Base-by-base conservation (phyloP, 2,797 vertebrate genomes). In the Valencia hispanica region DNA sequence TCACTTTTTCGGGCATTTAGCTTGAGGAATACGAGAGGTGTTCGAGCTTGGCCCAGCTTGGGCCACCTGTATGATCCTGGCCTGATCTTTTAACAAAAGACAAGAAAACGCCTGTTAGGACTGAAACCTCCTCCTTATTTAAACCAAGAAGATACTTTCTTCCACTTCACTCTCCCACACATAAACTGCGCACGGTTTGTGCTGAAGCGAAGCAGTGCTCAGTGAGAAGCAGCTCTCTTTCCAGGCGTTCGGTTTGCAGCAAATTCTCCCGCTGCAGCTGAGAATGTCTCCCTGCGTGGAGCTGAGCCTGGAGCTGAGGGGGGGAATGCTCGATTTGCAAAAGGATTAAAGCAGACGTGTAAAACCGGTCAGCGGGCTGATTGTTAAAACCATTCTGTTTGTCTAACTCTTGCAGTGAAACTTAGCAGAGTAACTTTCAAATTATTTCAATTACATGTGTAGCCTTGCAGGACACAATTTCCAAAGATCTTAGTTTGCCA, bases 241-340 rank as follows among this genome's bases (percentile, higher is more conserved):
- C 72, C 86, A 81, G 39, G 72, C 61, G 75, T 90, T 89, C 82
- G 3, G 73, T 89, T 92, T 92, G 91, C 92, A 80, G 79, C 89
- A 90, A 89, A 87, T 43, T 85, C 78, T 80, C 77, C 20, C 30
- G 20, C 51, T 92, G 88, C 94, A 95, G 95, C 93, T 95, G 95
- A 81, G 89, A 92, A 94, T 93, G 90, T 73, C 85, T 45, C 73
- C 77, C 63, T 32, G 50, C 34, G 9, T 17, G 70, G 68, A 84
- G 79, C 77, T 34, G 53, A 50, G 83, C 79, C 70, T 86, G 88
- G 86, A 77, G 75, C 79, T 79, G 73, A 88, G 82, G 76, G 81
- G 43, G 2, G 73, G 81, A 87, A 84, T 91, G 91, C 93, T 94
- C 84, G 86, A 87, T 88, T 91, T 90, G 73, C 71, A 32, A n/a